Base-by-base conservation (phyloP, 2,797 vertebrate species). In the Lepilemur septentrionalis region DNA sequence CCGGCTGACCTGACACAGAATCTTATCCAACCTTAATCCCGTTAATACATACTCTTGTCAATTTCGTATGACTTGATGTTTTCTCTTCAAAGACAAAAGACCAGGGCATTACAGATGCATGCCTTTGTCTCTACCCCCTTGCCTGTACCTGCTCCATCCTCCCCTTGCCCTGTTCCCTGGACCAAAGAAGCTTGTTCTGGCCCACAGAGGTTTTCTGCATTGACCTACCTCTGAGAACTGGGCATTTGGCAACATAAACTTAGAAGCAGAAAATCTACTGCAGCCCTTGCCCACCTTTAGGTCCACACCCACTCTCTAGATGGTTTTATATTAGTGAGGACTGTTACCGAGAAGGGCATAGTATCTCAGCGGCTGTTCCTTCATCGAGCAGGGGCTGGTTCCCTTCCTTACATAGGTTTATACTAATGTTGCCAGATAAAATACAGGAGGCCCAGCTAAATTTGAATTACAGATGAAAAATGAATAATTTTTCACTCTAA, bases 381-480 rank as follows among this genome's bases (percentile, higher is more conserved):
- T 57, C 48, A 67, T 15, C 57, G 55, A 55, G 12, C 8, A n/a
- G 75, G 7, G 46, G 20, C 81, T 48, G 35, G 28, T 14, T 7
- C 38, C 50, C 17, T 79, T 89, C 25, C 46, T 22, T 59, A 67
- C 59, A 70, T 14, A 70, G 25, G 41, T 65, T 91, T 46, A n/a
- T 22, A 12, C 43, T 25, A 15, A 57, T 18, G 0, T 86, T 76
- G 61, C 61, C 81, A 79, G 76, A 91, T 12, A 83, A 91, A 83
- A 78, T 48, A 69, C 3, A 63, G 43, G 69, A 82, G 50, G 81
- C 1, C 2, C 9, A 41, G 89, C 70, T 59, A 76, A 22, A 28
- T 89, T 41, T 91, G 69, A 92, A 80, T 23, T 93, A 69, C 10
- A 83, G 52, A 52, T 52, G n/a, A 48, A 96, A 94, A 93, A 67